Conservation (phyloP, 2,888 invertebrate species). For the Drosophila recens region DNA sequence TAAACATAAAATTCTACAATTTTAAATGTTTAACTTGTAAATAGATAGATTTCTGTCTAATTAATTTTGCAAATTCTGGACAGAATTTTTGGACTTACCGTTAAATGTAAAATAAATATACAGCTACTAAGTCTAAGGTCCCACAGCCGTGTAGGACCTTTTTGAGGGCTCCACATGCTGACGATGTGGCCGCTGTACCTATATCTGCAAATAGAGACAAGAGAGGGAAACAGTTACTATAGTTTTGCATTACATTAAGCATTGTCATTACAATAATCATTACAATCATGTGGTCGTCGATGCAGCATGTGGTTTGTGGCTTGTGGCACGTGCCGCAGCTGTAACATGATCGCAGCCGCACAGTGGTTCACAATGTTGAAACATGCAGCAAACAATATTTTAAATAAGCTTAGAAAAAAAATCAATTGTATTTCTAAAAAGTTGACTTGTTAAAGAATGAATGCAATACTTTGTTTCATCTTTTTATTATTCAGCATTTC, state of each 20-base stretch:
- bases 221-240: background rate
- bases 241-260: background rate
- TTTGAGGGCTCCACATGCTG: constrained; percentile 86
- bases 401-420: no score
- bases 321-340: constrained; percentile 20
- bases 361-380: constrained; percentile 5
- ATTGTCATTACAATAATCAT: constrained; percentile 10
- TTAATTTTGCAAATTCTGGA: background rate
- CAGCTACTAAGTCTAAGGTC: constrained; percentile 85
- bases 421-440: background rate
- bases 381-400: background rate
- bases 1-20: background rate
- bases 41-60: background rate
- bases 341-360: constrained; percentile 13
- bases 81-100: constrained; percentile 77
- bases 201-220: constrained; percentile 76
- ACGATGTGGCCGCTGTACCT: constrained; percentile 81
- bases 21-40: background rate
- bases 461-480: background rate
- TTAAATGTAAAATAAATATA: constrained; percentile 85
- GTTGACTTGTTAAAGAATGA: background rate
- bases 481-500: background rate
- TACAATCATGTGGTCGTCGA: constrained; percentile 1
- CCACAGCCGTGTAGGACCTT: constrained; percentile 86
- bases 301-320: constrained; percentile 13